Conservation (phyloP, 2,888 invertebrate genomes). For the Encarsia formosa region DNA sequence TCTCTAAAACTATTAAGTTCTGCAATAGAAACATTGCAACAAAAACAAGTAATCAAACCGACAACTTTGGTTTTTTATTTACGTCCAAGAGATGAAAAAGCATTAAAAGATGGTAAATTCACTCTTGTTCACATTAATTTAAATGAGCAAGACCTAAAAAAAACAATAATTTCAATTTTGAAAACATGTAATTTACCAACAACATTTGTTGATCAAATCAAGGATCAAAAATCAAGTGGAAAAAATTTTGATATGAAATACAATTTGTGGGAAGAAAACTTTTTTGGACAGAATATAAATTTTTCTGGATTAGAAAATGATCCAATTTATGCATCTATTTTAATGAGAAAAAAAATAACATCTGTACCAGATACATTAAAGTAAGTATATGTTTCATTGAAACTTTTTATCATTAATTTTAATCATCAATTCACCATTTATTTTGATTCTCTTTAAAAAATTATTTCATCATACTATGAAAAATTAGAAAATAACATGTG, state of each 20-base stretch:
- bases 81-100: constrained; percentile 61
- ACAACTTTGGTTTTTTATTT: constrained; percentile 77
- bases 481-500: too few relatives aligned
- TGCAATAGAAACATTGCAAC: constrained; percentile 73
- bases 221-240: constrained; percentile 61
- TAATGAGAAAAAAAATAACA: constrained; percentile 54
- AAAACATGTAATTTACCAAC: constrained; percentile 80
- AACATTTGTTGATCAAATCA: constrained; percentile 77
- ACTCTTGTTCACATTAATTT: constrained; percentile 72
- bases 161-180: constrained; percentile 71
- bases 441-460: too few relatives aligned
- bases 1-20: constrained; percentile 85
- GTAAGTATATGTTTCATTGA: too few relatives aligned
- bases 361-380: too few relatives aligned
- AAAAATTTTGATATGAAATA: constrained; percentile 28
- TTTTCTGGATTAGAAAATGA: constrained; percentile 53
- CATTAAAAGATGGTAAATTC: constrained; percentile 60
- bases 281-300: constrained; percentile 36
- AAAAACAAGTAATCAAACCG: constrained; percentile 59
- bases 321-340: constrained; percentile 54
- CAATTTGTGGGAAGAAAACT: constrained; percentile 37
- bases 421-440: too few relatives aligned
- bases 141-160: constrained; percentile 64
- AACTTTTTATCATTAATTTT: too few relatives aligned
- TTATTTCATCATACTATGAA: too few relatives aligned